phyloP scores from a whole-genome alignment of 1,140 invertebrate species.

The Cotesia glomerata region DNA sequence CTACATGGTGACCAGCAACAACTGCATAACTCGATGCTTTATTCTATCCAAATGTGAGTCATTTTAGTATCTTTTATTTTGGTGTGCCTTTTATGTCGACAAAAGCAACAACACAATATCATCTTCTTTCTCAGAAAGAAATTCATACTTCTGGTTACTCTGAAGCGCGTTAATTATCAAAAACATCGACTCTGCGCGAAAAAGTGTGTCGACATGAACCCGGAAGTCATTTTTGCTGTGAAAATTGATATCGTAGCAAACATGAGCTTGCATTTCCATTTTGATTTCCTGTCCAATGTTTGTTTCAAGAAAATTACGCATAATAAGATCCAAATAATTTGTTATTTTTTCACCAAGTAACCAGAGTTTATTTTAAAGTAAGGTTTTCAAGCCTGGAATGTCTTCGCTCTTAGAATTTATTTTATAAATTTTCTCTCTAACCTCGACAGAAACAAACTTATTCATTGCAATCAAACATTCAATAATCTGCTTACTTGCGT shows the following conservation, averaged over 20 bases:
- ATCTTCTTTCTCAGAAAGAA: background rate
- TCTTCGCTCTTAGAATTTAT: background rate
- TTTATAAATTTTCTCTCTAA: slow-evolving; percentile 19
- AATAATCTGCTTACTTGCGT: background rate
- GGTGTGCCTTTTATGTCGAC: slow-evolving; percentile 32
- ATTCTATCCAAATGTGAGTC: slow-evolving; percentile 64
- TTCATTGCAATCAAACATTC: slow-evolving; percentile 27
- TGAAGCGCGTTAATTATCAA: slow-evolving; percentile 11
- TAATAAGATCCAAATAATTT: background rate
- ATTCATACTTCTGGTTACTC: slow-evolving; percentile 25
- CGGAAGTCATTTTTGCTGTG: no score
- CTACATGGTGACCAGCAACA: no score
- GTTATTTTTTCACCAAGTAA: background rate
- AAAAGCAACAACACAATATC: background rate
- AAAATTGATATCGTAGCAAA: no score
- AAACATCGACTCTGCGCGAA: background rate
- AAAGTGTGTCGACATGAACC: no score
- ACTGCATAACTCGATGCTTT: no score
- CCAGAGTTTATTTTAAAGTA: background rate
- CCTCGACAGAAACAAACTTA: slow-evolving; percentile 37
- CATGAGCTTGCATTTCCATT: slow-evolving; percentile 12
- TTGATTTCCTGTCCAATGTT: background rate
- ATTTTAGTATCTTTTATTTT: slow-evolving; percentile 61
- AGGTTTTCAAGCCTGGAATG: background rate
- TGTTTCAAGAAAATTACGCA: slow-evolving; percentile 13